A percentile compares a stretch with the other conserved stretches of the same genome.
phyloP scores from a whole-genome alignment of 92 coral and sea anemone species.

The Epizoanthus ramosus region DNA sequence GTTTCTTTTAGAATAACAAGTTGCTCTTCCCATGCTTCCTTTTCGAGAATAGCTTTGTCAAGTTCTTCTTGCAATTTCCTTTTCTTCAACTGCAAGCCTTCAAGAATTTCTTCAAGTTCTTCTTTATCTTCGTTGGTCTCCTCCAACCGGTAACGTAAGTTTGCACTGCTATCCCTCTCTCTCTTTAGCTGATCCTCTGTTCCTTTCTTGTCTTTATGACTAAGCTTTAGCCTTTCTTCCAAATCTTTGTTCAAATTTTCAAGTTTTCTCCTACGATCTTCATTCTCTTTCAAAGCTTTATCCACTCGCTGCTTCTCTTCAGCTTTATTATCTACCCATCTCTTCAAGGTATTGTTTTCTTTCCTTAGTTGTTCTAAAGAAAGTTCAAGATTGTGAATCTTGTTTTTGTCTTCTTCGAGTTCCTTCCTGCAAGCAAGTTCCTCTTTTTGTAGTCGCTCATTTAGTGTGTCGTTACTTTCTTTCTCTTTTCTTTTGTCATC shows the following conservation, averaged over 20 bases:
- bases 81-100: conserved; percentile 70
- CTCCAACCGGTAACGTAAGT: conserved; percentile 56
- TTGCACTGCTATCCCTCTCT: conserved; percentile 49
- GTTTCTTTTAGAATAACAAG: conserved; percentile 57
- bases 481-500: not conserved
- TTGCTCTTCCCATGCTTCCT: conserved; percentile 78
- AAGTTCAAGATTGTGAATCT: conserved; percentile 14
- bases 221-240: conserved; percentile 37
- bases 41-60: conserved; percentile 69
- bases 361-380: conserved; percentile 22
- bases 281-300: conserved; percentile 38
- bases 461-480: not conserved
- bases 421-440: not conserved
- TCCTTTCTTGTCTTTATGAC: conserved; percentile 7
- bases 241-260: conserved; percentile 42
- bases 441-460: not conserved
- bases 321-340: conserved; percentile 37
- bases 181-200: conserved; percentile 56
- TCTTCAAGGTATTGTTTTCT: conserved; percentile 32
- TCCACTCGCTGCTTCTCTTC: conserved; percentile 41
- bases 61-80: conserved; percentile 75
- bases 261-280: conserved; percentile 49
- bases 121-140: conserved; percentile 79
- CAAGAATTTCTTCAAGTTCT: conserved; percentile 80
- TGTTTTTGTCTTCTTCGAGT: conserved; percentile 10